Percentiles rank a stretch among this genome's conserved stretches.
Evolutionary conservation across 2,888 invertebrate genomes (phyloP).

Genomic region (Lepidocyrtoides sp.): DNA sequence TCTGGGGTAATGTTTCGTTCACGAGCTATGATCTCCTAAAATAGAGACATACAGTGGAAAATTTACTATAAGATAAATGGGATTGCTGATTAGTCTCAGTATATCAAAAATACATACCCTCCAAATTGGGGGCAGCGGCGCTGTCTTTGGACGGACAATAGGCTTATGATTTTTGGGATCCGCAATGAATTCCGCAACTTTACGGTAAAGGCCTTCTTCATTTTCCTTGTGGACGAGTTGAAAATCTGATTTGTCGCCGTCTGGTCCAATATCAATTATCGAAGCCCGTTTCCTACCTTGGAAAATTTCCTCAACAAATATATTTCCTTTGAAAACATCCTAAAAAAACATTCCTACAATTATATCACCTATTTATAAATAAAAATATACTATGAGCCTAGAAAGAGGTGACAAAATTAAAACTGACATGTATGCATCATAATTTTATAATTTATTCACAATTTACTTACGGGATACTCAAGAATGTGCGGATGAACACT

Average conservation of each 20-base stretch:
- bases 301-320: constrained; percentile 76
- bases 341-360: not conserved
- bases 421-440: not conserved
- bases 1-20: constrained; percentile 57
- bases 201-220: constrained; percentile 72
- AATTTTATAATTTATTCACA: constrained; percentile 11
- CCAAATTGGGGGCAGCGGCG: constrained; percentile 80
- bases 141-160: constrained; percentile 73
- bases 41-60: not conserved
- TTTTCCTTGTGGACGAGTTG: constrained; percentile 81
- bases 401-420: no score
- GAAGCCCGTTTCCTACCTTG: constrained; percentile 61
- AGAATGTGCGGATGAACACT: constrained; percentile 80
- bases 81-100: no score
- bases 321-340: constrained; percentile 77
- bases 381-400: no score
- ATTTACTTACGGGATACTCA: constrained; percentile 78
- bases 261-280: constrained; percentile 78
- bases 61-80: not conserved
- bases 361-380: not conserved
- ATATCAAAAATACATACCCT: constrained; percentile 75
- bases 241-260: constrained; percentile 77
- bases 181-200: constrained; percentile 73
- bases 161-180: constrained; percentile 76
- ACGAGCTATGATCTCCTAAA: constrained; percentile 73